Evolutionary conservation across 2,888 invertebrate species (phyloP).

Genomic region (Eustalomyia histrio): DNA sequence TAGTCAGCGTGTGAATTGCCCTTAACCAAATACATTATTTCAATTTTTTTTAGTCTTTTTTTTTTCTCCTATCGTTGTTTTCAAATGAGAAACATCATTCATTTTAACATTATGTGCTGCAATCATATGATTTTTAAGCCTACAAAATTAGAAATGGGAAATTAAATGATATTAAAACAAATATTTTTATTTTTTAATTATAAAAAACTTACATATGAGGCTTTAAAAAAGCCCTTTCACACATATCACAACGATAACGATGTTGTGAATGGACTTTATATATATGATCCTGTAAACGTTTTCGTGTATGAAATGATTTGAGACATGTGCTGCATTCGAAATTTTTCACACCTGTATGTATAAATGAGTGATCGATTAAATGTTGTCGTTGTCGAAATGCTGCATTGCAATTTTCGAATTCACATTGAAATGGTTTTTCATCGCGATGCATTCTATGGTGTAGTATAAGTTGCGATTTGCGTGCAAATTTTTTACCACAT

Average conservation of each 20-base stretch:
- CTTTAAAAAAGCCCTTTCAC: constrained; percentile 59
- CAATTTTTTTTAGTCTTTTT: constrained; percentile 31
- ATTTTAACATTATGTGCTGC: constrained; percentile 52
- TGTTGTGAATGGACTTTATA: constrained; percentile 60
- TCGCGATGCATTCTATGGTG: constrained; percentile 65
- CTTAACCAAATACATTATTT: too few species aligned
- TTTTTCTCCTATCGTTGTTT: constrained; percentile 29
- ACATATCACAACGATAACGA: constrained; percentile 61
- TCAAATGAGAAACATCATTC: constrained; percentile 60
- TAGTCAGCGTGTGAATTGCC: too few species aligned
- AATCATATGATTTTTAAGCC: constrained; percentile 61
- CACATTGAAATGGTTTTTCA: constrained; percentile 63
- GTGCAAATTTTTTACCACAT: constrained; percentile 65
- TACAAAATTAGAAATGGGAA: constrained; percentile 15
- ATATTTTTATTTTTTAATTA: neutral
- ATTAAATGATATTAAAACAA: constrained; percentile 4
- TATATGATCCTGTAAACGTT: constrained; percentile 62
- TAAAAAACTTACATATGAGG: constrained; percentile 60
- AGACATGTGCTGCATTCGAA: constrained; percentile 56
- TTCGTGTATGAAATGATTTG: constrained; percentile 62
- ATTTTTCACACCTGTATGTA: constrained; percentile 59
- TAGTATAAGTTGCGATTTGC: constrained; percentile 61
- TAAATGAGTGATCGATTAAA: constrained; percentile 60
- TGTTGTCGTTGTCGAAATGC: constrained; percentile 65
- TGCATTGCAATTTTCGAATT: constrained; percentile 55